Evolutionary conservation across 2,888 invertebrate species (phyloP), one percentile per base, ranked within the genome.

Genomic region (Pterostichus madidus): DNA sequence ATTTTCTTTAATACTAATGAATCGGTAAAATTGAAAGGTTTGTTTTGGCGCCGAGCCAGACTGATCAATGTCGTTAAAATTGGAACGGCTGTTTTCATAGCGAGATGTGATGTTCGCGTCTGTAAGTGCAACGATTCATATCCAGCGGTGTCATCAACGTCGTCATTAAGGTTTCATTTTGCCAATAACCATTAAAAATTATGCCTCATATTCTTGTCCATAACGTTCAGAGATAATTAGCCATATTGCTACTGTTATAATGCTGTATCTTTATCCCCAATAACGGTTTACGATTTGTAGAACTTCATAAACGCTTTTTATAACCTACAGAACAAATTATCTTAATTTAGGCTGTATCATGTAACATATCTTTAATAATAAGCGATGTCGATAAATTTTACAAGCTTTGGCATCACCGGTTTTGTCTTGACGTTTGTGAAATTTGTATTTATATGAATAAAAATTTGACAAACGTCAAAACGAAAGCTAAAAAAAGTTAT

Each of bases 141-240:
- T 39, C 64, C 35, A 64, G 64, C 64, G 64, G 64, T 71, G 68
- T 44, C 44, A 44, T 71, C 68, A 71, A 15, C 44, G 7, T 8
- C 44, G 24, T 71, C 15, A 71, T 71, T 71, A 71, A 71, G 44
- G 64, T 64, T 64, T 64, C 64, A 64, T 64, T 64, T 64, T 64
- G 35, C 44, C 44, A 71, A 44, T 71, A 71, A 71, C 39, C 68
- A 39, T 71, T 71, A 71, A 71, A 71, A 71, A 71, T 71, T 71
- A 71, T 71, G 44, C 44, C 5, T 44, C 44, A 71, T 71, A 64
- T 64, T 39, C 64, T 32, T 10, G 35, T 11, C 64, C 64, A 64
- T 64, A 71, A 71, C 44, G 68, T 44, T 71, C 44, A 17, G 44
- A 44, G 68, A 71, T 71, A 71, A 71, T 71, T 71, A 64, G 64